These are phyloP conservation scores for Apodemia mormo DNA, from an alignment of 2,888 invertebrate species.

Conservation along the genomic window DNA sequence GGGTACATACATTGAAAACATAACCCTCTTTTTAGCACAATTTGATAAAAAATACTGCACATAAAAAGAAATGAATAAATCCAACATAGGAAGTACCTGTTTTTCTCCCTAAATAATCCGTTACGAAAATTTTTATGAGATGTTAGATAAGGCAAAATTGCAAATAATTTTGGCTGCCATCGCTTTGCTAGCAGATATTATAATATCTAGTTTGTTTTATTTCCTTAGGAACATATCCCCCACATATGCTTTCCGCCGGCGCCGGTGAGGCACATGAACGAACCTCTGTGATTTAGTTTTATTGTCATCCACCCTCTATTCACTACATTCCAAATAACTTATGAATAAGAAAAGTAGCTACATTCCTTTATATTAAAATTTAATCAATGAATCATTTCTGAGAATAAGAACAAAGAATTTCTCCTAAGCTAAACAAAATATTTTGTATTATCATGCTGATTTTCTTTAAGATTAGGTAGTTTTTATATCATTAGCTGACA, in stretches of 20 bases:
- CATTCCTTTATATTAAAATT: slow-evolving; percentile 41
- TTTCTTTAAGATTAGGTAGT: no score
- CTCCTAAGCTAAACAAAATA: no score
- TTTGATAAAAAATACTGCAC: not conserved
- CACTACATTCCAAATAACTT: slow-evolving; percentile 58
- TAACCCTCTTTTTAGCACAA: not conserved
- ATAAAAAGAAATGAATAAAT: not conserved
- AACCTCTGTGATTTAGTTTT: slow-evolving; percentile 78
- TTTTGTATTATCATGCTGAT: no score
- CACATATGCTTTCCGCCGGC: slow-evolving; percentile 79
- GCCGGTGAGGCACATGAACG: slow-evolving; percentile 70
- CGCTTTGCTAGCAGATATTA: slow-evolving; percentile 42
- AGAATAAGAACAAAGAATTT: no score
- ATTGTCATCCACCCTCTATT: slow-evolving; percentile 76
- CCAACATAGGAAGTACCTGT: not conserved
- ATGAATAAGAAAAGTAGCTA: slow-evolving; percentile 49
- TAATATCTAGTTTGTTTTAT: slow-evolving; percentile 64
- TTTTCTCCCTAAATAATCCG: not conserved
- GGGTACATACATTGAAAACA: not conserved
- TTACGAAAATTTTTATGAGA: slow-evolving; percentile 9
- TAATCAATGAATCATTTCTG: slow-evolving; percentile 7
- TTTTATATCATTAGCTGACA: no score
- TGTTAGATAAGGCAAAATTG: slow-evolving; percentile 22
- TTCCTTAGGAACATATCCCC: slow-evolving; percentile 68
- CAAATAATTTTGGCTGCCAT: slow-evolving; percentile 17